phyloP scores from a whole-genome alignment of 2,888 invertebrate genomes.

The Aethes cnicana region DNA sequence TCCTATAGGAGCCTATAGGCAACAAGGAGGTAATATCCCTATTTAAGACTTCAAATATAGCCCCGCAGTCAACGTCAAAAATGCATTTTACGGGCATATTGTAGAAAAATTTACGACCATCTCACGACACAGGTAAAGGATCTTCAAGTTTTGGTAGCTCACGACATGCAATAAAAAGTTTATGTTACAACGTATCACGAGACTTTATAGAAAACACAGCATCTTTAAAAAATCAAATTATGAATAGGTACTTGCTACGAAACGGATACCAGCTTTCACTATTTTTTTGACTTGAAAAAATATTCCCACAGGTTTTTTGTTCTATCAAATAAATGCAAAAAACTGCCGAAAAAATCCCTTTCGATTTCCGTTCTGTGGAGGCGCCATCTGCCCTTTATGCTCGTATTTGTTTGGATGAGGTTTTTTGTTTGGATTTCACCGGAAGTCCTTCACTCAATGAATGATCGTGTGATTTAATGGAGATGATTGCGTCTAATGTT shows the following conservation, averaged over 20 bases:
- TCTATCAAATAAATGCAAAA: slow-evolving; percentile 50
- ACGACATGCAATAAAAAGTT: too few species aligned
- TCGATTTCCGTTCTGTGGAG: slow-evolving; percentile 73
- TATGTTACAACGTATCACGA: too few species aligned
- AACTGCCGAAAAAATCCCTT: slow-evolving; percentile 66
- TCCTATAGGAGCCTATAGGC: too few species aligned
- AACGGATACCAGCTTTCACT: slow-evolving; percentile 59
- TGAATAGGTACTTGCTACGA: slow-evolving; percentile 24
- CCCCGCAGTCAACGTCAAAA: slow-evolving; percentile 24
- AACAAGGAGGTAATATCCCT: too few species aligned
- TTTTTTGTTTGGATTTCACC: slow-evolving; percentile 73
- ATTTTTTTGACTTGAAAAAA: slow-evolving; percentile 50
- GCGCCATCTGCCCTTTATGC: slow-evolving; percentile 78
- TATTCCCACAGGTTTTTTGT: slow-evolving; percentile 63
- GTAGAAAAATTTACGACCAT: slow-evolving; percentile 5
- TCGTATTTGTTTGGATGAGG: slow-evolving; percentile 69
- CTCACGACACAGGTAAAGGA: slow-evolving; percentile 14
- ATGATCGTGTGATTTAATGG: slow-evolving; percentile 57
- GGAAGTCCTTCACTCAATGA: slow-evolving; percentile 61
- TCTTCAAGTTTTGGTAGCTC: too few species aligned
- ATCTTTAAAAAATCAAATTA: slow-evolving; percentile 4
- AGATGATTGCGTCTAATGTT: slow-evolving; percentile 18
- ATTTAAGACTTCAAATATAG: too few species aligned
- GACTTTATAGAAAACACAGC: too few species aligned
- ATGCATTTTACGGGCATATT: slow-evolving; percentile 13